Evolutionary conservation across 2,113 vertebrate genomes (phyloP).

Genomic region (Gadus chalcogrammus): DNA sequence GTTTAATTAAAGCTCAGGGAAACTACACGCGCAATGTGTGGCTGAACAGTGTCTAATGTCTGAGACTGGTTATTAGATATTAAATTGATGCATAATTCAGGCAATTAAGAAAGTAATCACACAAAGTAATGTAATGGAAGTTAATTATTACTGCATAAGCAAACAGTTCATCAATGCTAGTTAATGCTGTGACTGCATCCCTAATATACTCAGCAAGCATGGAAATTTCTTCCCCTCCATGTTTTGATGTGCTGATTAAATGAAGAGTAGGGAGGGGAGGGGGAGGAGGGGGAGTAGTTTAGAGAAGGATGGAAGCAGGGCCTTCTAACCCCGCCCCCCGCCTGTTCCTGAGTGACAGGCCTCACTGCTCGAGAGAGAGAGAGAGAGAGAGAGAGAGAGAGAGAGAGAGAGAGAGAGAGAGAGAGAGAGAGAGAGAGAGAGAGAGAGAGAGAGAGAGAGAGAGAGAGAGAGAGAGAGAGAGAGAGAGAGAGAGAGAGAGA

Average conservation of each 20-base stretch:
- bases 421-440: too few species aligned
- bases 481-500: too few species aligned
- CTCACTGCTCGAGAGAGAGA: constrained; percentile 31
- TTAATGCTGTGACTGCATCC: constrained; percentile 97
- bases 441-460: too few species aligned
- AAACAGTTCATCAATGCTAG: constrained; percentile 99
- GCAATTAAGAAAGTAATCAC: constrained; percentile 99
- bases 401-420: too few species aligned
- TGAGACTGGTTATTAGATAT: constrained; percentile 99
- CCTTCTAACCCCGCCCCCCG: constrained; percentile 63
- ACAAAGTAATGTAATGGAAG: constrained; percentile 99
- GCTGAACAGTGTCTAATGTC: constrained; percentile 99
- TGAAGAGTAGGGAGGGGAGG: constrained; percentile 75
- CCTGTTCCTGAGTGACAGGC: constrained; percentile 46
- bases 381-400: too few species aligned
- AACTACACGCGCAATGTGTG: constrained; percentile 98
- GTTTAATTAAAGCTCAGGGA: constrained; percentile 98
- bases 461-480: too few species aligned
- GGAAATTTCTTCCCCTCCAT: constrained; percentile 86
- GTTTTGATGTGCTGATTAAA: constrained; percentile 84
- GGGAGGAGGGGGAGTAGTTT: constrained; percentile 63
- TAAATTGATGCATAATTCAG: constrained; percentile 99
- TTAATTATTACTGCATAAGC: constrained; percentile 99
- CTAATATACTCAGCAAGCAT: constrained; percentile 95
- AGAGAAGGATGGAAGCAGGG: constrained; percentile 76